These are phyloP conservation scores for Brachyhypopomus occidentalis DNA, from an alignment of 2,113 vertebrate genomes.

Conservation along the genomic window DNA sequence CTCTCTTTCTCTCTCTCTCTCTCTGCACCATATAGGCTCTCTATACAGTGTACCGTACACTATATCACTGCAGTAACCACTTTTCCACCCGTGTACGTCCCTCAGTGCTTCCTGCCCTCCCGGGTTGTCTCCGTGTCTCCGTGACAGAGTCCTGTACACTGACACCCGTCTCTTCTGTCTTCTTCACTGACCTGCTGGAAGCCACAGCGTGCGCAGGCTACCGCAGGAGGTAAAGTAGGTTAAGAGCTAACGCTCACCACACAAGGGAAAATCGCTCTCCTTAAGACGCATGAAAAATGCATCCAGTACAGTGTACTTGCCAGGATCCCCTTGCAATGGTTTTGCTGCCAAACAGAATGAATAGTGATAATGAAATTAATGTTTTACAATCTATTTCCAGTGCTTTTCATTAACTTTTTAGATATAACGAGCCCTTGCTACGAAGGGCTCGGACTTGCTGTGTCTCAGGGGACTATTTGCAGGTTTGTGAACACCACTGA, in stretches of 20 bases:
- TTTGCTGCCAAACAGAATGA: constrained; percentile 12
- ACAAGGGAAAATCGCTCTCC: background rate
- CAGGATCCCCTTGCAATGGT: background rate
- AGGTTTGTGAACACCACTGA: constrained; percentile 53
- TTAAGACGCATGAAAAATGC: constrained; percentile 19
- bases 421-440: constrained; percentile 22
- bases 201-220: background rate
- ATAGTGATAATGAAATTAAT: background rate
- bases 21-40: background rate
- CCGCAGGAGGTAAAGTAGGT: constrained; percentile 38
- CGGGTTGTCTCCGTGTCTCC: background rate
- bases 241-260: constrained; percentile 32
- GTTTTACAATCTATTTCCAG: constrained; percentile 36
- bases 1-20: background rate
- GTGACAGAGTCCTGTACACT: background rate
- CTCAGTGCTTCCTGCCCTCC: background rate
- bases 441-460: constrained; percentile 22
- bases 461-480: constrained; percentile 28
- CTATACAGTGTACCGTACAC: background rate
- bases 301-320: background rate
- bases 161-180: background rate
- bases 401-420: constrained; percentile 14
- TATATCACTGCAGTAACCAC: constrained; percentile 5
- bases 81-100: constrained; percentile 7
- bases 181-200: constrained; percentile 30